Percentiles rank a stretch among this genome's conserved stretches.
Conservation (phyloP, 2,797 vertebrate genomes). For the Halcyon leucocephala region DNA sequence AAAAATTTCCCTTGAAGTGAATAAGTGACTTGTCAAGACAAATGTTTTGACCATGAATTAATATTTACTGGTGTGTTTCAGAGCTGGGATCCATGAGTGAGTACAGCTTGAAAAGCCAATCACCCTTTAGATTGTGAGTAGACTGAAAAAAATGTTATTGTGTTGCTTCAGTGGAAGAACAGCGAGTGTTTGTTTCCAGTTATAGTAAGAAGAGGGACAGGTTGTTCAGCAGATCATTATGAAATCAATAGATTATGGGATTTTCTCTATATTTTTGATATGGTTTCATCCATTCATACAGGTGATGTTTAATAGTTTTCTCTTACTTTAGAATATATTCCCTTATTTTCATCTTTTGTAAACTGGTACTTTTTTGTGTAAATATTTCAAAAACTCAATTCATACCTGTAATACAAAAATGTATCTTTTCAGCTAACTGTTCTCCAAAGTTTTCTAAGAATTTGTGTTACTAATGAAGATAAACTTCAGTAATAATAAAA, state of each 20-base stretch:
- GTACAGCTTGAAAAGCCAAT: background rate
- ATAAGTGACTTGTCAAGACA: background rate
- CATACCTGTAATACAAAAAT: background rate
- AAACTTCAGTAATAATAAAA: background rate
- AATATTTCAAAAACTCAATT: background rate
- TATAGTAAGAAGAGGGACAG: background rate
- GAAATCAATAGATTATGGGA: background rate
- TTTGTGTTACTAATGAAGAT: background rate
- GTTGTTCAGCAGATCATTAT: background rate
- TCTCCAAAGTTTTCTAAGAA: background rate
- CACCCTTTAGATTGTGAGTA: background rate
- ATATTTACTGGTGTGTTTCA: background rate
- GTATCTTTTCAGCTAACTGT: background rate
- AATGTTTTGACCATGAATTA: slow-evolving; percentile 15
- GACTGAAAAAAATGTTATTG: background rate
- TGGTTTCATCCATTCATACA: background rate
- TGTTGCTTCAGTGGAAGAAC: background rate
- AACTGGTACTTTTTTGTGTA: background rate
- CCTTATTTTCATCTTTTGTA: background rate
- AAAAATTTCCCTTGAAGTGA: background rate
- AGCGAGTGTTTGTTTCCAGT: background rate
- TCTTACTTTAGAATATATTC: background rate
- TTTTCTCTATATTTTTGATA: background rate
- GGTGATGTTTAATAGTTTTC: background rate
- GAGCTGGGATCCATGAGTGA: background rate